These are phyloP conservation scores for Callaeas wilsoni DNA, from an alignment of 2,113 vertebrate genomes.

Conservation along the genomic window DNA sequence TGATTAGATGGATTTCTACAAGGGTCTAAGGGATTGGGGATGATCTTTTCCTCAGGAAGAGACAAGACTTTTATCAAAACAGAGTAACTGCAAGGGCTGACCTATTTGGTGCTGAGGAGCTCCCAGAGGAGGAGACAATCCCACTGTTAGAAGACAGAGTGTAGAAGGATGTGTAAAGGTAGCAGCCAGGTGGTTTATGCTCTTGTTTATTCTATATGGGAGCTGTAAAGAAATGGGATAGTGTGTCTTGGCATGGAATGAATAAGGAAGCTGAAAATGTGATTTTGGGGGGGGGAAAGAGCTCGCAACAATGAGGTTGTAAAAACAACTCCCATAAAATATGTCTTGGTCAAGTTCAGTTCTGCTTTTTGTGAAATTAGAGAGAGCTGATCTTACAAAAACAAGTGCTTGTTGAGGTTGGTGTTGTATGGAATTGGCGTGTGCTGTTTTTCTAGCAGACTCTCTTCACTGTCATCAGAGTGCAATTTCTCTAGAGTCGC, in stretches of 20 bases:
- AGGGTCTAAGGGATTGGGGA: background rate
- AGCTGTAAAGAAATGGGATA: background rate
- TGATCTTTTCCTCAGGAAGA: background rate
- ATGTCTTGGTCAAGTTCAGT: conserved; percentile 7
- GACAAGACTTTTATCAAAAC: background rate
- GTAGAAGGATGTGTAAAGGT: background rate
- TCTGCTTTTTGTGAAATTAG: conserved; percentile 31
- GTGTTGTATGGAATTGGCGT: conserved; percentile 16
- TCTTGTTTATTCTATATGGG: background rate
- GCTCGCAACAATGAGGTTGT: background rate
- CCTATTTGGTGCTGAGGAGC: background rate
- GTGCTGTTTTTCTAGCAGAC: conserved; percentile 58
- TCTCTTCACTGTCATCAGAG: conserved; percentile 63
- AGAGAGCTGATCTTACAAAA: conserved; percentile 45
- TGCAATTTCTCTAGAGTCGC: conserved; percentile 58
- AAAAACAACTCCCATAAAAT: background rate
- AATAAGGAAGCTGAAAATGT: conserved; percentile 19
- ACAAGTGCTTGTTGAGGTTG: conserved; percentile 44
- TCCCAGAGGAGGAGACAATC: background rate
- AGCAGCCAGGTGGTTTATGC: background rate
- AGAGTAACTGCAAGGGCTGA: background rate
- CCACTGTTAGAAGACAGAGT: background rate
- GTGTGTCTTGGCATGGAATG: conserved; percentile 3
- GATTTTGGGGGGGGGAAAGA: conserved; percentile 11
- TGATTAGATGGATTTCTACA: background rate